Evolutionary conservation across 2,113 vertebrate genomes (phyloP).

Genomic region (Grammomys surdaster): DNA sequence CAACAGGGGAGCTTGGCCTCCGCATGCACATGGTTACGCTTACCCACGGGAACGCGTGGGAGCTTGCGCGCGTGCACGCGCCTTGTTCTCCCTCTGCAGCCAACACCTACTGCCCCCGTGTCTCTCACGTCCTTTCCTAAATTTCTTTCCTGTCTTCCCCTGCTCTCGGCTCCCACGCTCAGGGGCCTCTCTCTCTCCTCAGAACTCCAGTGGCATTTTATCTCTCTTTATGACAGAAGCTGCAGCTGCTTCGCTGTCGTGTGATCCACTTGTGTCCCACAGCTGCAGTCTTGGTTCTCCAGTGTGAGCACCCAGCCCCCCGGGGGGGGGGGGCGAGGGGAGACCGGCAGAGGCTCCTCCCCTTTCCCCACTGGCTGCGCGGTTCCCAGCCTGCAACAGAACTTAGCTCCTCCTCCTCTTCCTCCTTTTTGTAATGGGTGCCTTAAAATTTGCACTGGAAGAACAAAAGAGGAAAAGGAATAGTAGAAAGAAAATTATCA

Average conservation of each 20-base stretch:
- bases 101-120: background rate
- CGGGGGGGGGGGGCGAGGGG: background rate
- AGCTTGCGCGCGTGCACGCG: background rate
- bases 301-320: background rate
- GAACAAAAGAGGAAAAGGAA: background rate
- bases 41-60: background rate
- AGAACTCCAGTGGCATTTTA: background rate
- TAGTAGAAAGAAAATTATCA: conserved; percentile 8
- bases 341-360: background rate
- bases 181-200: background rate
- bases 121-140: background rate
- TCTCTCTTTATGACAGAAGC: background rate
- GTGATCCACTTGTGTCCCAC: background rate
- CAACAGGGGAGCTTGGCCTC: too few species aligned
- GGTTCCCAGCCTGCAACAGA: background rate
- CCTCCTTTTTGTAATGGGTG: background rate
- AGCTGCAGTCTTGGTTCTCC: background rate
- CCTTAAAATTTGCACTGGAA: background rate
- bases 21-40: background rate
- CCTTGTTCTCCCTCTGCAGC: background rate
- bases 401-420: background rate
- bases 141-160: background rate
- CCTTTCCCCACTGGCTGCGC: background rate
- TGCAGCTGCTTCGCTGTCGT: background rate
- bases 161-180: background rate